A percentile compares a stretch with the other conserved stretches of the same genome.
phyloP scores from a whole-genome alignment of 2,888 invertebrate species.

The Galerucella pusilla region DNA sequence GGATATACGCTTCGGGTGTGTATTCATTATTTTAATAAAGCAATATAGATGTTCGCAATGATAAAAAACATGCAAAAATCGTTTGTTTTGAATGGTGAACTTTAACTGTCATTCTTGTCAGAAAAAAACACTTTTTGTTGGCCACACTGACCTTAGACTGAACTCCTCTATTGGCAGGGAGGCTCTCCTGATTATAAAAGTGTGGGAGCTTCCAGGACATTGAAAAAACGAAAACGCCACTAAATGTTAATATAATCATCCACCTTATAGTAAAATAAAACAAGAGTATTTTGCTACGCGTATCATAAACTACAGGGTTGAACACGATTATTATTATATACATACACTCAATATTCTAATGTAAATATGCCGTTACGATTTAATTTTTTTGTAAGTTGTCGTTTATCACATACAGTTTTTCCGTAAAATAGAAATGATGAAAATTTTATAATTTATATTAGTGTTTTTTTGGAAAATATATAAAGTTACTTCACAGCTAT shows the following conservation, averaged over 20 bases:
- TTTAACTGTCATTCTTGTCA: too few relatives aligned
- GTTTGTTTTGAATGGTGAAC: too few relatives aligned
- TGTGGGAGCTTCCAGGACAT: too few relatives aligned
- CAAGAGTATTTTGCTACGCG: neutral
- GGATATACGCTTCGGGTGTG: too few relatives aligned
- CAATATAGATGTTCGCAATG: too few relatives aligned
- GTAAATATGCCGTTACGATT: slow-evolving; percentile 8
- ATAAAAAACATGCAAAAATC: too few relatives aligned
- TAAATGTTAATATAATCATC: neutral
- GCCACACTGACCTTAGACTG: too few relatives aligned
- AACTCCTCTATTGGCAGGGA: too few relatives aligned
- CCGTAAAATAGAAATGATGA: neutral
- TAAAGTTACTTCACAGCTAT: slow-evolving; percentile 6
- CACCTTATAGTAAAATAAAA: neutral
- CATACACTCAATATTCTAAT: neutral
- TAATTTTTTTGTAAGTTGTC: neutral
- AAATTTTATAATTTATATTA: slow-evolving; percentile 13
- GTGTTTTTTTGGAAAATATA: slow-evolving; percentile 11
- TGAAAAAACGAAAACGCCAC: too few relatives aligned
- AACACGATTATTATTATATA: neutral
- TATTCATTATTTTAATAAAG: too few relatives aligned
- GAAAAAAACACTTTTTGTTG: too few relatives aligned
- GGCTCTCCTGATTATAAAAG: too few relatives aligned
- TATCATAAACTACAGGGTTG: slow-evolving; percentile 5
- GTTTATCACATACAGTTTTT: neutral